Conservation (phyloP, 2,113 vertebrate genomes). For the Mus musculus region DNA sequence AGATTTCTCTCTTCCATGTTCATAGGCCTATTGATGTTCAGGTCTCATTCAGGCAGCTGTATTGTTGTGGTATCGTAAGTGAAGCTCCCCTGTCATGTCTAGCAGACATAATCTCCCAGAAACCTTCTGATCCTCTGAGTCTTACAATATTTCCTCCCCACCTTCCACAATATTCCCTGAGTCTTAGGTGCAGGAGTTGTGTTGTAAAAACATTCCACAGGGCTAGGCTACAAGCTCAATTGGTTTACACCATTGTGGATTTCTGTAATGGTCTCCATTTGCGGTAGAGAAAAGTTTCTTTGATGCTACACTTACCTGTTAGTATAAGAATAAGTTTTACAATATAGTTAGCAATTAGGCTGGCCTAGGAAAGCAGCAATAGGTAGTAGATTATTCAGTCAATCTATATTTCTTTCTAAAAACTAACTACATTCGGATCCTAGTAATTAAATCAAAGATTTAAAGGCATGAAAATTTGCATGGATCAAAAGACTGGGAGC, state of each 20-base stretch:
- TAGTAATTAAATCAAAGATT: neutral
- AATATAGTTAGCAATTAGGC: neutral
- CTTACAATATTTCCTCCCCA: neutral
- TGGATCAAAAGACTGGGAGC: neutral
- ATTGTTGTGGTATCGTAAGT: neutral
- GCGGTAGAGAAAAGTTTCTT: too few species aligned
- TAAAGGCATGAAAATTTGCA: neutral
- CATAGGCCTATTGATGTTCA: neutral
- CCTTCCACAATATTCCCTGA: neutral
- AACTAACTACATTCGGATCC: constrained; percentile 9
- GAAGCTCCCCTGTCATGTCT: neutral
- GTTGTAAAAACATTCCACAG: neutral
- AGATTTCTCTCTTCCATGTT: neutral
- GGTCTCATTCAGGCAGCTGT: neutral
- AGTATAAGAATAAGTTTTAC: neutral
- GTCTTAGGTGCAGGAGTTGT: neutral
- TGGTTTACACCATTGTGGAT: too few species aligned
- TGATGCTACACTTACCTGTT: neutral
- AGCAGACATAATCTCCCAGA: neutral
- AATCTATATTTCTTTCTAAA: neutral
- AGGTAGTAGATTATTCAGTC: neutral
- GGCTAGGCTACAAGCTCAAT: neutral
- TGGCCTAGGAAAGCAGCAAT: neutral
- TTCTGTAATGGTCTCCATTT: neutral
- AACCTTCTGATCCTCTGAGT: neutral